Percentiles rank a stretch among this genome's conserved stretches.
These are phyloP conservation scores for Agrotis exclamationis DNA, from an alignment of 2,888 invertebrate species.

Conservation along the genomic window DNA sequence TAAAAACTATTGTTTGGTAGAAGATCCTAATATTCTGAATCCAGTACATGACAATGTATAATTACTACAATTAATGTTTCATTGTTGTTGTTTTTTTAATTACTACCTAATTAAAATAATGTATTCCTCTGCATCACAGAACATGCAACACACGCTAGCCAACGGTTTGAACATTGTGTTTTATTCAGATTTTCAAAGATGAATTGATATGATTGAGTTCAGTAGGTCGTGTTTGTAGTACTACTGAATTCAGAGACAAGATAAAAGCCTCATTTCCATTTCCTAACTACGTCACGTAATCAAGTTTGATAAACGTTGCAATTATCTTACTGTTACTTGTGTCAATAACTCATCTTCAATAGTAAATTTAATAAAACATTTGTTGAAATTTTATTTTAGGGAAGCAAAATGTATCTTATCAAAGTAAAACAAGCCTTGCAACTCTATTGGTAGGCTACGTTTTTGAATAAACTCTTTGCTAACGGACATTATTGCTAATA, in stretches of 20 bases:
- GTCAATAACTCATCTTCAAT: constrained; percentile 2
- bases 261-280: not conserved
- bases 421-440: not conserved
- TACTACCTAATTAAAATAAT: constrained; percentile 30
- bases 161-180: constrained; percentile 73
- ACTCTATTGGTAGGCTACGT: not conserved
- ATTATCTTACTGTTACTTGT: not conserved
- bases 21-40: constrained; percentile 14
- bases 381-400: not conserved
- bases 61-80: constrained; percentile 13
- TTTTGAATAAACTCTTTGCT: not conserved
- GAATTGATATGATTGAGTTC: not conserved
- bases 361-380: not conserved
- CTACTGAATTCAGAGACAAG: not conserved
- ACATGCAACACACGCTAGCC: constrained; percentile 82
- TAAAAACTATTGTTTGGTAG: constrained; percentile 5
- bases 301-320: not conserved
- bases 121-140: constrained; percentile 54
- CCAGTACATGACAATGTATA: constrained; percentile 17
- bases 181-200: constrained; percentile 49
- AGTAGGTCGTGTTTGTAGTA: not conserved
- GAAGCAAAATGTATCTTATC: constrained; percentile 1
- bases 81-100: constrained; percentile 32
- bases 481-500: not conserved
- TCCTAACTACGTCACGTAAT: not conserved